Evolutionary conservation across 2,888 invertebrate species (phyloP).

Genomic region (Cremastinae sp.): DNA sequence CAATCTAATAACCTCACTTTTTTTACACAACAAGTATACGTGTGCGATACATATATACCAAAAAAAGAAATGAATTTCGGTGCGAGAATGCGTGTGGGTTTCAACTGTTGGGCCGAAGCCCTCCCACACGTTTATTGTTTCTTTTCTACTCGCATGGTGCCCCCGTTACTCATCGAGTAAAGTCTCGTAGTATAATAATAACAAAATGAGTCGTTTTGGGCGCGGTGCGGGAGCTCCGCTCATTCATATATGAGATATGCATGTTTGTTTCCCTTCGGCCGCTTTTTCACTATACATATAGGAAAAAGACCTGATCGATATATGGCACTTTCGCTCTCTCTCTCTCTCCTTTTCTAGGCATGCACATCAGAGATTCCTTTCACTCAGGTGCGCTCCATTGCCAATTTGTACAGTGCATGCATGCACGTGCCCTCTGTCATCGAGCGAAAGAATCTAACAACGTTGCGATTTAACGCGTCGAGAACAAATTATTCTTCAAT

Average conservation of each 20-base stretch:
- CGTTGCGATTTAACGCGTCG: too few relatives aligned
- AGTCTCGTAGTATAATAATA: slow-evolving; percentile 57
- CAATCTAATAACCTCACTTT: too few relatives aligned
- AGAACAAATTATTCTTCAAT: slow-evolving; percentile 1
- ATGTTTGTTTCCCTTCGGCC: not conserved
- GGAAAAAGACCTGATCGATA: slow-evolving; percentile 53
- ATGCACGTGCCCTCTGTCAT: not conserved
- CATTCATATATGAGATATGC: slow-evolving; percentile 16
- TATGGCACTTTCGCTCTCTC: slow-evolving; percentile 40
- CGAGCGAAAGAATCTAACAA: not conserved
- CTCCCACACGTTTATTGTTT: slow-evolving; percentile 17
- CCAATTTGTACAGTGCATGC: slow-evolving; percentile 22
- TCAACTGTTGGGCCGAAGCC: slow-evolving; percentile 34
- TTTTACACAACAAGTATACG: too few relatives aligned
- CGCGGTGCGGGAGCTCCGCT: slow-evolving; percentile 51
- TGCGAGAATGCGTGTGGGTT: slow-evolving; percentile 42
- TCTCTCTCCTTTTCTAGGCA: not conserved
- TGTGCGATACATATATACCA: too few relatives aligned
- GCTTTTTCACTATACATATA: not conserved
- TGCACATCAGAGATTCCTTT: slow-evolving; percentile 22
- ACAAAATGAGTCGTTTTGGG: slow-evolving; percentile 40
- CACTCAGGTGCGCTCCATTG: slow-evolving; percentile 29
- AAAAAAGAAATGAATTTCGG: slow-evolving; percentile 39
- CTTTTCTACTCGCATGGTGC: not conserved
- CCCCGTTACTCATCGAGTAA: slow-evolving; percentile 24